A percentile compares a stretch with the other conserved stretches of the same genome.
phyloP scores from a whole-genome alignment of 2,113 vertebrate genomes.

The Apodemus sylvaticus region DNA sequence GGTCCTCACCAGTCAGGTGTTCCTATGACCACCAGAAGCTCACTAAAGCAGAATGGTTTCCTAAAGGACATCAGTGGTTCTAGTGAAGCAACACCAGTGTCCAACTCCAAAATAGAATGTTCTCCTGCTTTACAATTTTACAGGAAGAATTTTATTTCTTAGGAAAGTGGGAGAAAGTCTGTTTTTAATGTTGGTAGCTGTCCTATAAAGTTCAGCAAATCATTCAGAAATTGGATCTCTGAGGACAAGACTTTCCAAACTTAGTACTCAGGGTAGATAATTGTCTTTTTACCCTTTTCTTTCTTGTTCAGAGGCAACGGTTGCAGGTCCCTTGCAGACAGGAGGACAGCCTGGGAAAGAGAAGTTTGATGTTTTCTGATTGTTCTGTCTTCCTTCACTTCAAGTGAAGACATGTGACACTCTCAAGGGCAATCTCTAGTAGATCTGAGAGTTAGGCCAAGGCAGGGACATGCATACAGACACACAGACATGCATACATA shows the following conservation, averaged over 20 bases:
- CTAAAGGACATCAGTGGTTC: not conserved
- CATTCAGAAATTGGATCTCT: conserved; percentile 7
- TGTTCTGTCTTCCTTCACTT: not conserved
- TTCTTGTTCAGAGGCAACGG: not conserved
- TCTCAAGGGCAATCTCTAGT: not conserved
- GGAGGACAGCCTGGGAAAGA: not conserved
- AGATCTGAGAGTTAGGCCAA: not conserved
- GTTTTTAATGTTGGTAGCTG: not conserved
- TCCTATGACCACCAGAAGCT: not conserved
- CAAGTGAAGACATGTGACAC: not conserved
- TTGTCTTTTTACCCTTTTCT: not conserved
- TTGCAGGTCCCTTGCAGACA: not conserved
- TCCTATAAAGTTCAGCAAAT: not conserved
- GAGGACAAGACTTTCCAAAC: not conserved
- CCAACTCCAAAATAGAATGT: not conserved
- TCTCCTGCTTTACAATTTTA: conserved; percentile 3
- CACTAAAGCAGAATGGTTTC: not conserved
- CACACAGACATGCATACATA: not conserved
- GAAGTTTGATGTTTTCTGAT: not conserved
- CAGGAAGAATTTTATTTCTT: conserved; percentile 2
- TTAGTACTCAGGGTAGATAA: not conserved
- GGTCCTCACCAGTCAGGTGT: not conserved
- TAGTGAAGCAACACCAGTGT: not conserved
- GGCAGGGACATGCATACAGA: too few relatives aligned
- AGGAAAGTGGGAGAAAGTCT: not conserved